Evolutionary conservation across 2,113 vertebrate species (phyloP), one percentile per base, ranked within the genome.

Genomic region (Shinisaurus crocodilurus): DNA sequence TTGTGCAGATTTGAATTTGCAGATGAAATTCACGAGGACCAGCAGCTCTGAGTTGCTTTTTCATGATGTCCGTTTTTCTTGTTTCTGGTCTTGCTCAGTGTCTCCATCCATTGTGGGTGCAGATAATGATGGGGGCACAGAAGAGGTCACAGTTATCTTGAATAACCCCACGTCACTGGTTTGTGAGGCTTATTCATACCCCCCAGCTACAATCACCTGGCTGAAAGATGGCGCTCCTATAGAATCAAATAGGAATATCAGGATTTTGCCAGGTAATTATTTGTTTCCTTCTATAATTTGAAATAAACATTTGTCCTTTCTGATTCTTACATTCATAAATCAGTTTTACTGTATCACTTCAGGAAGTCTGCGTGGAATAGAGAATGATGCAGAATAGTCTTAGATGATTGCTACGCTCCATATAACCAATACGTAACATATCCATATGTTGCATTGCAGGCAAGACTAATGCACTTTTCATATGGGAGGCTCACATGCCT

Each of bases 131-230:
- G 96, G 98, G 10, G 97, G 95, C 43, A 96, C 98, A 54, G 99
- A 99, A 94, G 98, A 98, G 20, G 96, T 99, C 85, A 98, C 97
- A 0, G 98, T 99, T 34, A 98, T 98, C 87, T 97, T 99, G 45
- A 99, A 98, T 96, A 99, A 97, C 88, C 99, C 98, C 72, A 98
- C 98, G 0, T 99, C 98, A 0, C 93, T 99, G 87, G 95, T 98
- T 87, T 99, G 99, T 88, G 98, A 99, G 87, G 98, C 98, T 72
- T 98, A 99, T 83, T 99, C 99, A 0, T 99, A 99, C 90, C 99
- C 99, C 8, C 97, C 98, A 37, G 98, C 99, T 72, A 96, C 97
- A 76, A 97, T 99, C 95, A 98, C 97, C 76, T 99, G 99, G 99
- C 97, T 99, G 84, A 99, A 99, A 94, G 98, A 99, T 15, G 98